Percentiles rank a stretch among this genome's conserved stretches.
Evolutionary conservation across 1,140 invertebrate species (phyloP).

Genomic region (Colletes latitarsis): DNA sequence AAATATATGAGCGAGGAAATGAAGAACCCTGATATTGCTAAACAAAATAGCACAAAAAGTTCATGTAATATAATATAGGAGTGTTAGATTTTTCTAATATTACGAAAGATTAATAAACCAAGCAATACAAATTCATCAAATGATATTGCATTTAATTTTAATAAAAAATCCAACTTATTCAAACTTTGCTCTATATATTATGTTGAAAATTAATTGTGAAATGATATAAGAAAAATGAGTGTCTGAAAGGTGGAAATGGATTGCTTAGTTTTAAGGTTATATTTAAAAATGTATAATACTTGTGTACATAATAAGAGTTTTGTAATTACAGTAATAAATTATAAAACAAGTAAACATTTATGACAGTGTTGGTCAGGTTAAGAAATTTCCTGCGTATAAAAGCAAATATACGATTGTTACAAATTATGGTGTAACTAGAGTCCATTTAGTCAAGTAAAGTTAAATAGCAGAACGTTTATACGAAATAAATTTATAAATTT

Average conservation of each 20-base stretch:
- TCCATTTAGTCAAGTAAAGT: no score
- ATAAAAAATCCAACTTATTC: no score
- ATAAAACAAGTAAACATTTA: background rate
- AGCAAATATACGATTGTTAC: background rate
- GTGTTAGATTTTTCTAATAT: background rate
- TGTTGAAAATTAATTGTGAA: background rate
- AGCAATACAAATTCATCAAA: background rate
- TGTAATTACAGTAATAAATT: background rate
- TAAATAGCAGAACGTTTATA: no score
- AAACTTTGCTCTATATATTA: background rate
- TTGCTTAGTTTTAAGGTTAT: background rate
- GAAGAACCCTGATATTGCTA: slow-evolving; percentile 69
- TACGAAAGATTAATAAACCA: background rate
- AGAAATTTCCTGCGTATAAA: no score
- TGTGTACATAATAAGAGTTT: background rate
- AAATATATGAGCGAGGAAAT: slow-evolving; percentile 84
- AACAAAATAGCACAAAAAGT: no score
- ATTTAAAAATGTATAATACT: background rate
- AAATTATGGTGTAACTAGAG: background rate
- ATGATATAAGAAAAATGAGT: background rate
- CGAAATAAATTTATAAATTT: no score
- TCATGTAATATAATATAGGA: slow-evolving; percentile 49
- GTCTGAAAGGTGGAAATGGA: background rate
- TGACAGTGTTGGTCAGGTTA: background rate
- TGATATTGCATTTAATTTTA: no score